These are phyloP conservation scores for Philonicus albiceps DNA, from an alignment of 2,888 invertebrate genomes.

Conservation along the genomic window DNA sequence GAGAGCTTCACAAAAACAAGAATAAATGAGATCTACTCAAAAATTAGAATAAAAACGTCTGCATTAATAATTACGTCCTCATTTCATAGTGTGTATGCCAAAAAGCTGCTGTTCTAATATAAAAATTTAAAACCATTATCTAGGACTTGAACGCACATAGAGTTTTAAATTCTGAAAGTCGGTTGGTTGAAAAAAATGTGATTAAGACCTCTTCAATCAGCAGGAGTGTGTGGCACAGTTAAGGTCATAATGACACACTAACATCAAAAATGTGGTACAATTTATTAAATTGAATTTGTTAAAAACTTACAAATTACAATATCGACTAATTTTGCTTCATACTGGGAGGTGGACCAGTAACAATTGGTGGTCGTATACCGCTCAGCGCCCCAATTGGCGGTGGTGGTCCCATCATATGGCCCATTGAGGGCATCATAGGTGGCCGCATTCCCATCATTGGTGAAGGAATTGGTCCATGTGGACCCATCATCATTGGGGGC, in stretches of 20 bases:
- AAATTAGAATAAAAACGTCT: too few relatives aligned
- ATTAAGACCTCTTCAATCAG: too few relatives aligned
- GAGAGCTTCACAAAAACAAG: too few relatives aligned
- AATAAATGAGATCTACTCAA: too few relatives aligned
- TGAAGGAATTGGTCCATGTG: constrained; percentile 75
- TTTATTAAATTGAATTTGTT: not conserved
- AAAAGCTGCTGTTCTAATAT: too few relatives aligned
- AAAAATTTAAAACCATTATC: too few relatives aligned
- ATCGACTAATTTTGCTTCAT: constrained; percentile 50
- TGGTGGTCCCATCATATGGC: constrained; percentile 74
- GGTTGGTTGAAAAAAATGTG: too few relatives aligned
- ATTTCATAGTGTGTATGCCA: too few relatives aligned
- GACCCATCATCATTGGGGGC: constrained; percentile 73
- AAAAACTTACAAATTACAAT: not conserved
- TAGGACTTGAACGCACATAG: too few relatives aligned
- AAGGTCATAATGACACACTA: not conserved
- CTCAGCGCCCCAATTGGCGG: constrained; percentile 77
- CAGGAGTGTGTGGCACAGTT: not conserved
- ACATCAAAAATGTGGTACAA: not conserved
- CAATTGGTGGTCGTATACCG: constrained; percentile 76
- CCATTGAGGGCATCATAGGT: constrained; percentile 79
- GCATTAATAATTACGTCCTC: too few relatives aligned
- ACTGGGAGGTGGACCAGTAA: constrained; percentile 74
- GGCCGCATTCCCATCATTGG: constrained; percentile 85
- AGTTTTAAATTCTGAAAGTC: too few relatives aligned